phyloP scores from a whole-genome alignment of 2,113 vertebrate species.

The Callithrix jacchus region DNA sequence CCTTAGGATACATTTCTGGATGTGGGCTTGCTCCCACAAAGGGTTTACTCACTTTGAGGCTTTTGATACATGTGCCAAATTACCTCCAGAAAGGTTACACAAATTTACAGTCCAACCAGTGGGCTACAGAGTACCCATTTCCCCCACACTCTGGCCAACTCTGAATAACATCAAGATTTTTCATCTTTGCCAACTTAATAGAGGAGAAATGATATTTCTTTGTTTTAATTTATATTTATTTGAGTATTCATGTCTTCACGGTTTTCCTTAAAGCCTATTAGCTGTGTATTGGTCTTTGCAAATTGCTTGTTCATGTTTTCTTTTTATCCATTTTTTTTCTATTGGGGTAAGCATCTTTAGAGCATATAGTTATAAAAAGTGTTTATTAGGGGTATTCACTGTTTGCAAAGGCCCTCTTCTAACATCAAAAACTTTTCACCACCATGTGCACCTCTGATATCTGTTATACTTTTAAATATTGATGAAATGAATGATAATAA shows the following conservation, averaged over 20 bases:
- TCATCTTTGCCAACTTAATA: conserved; percentile 8
- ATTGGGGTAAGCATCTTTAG: not conserved
- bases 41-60: not conserved
- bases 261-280: not conserved
- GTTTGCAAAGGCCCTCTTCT: not conserved
- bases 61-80: not conserved
- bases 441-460: not conserved
- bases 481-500: not conserved
- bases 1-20: not conserved
- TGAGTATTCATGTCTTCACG: not conserved
- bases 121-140: not conserved
- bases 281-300: not conserved
- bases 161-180: not conserved
- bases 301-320: not conserved
- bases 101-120: not conserved
- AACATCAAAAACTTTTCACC: not conserved
- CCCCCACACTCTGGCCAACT: not conserved
- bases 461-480: not conserved
- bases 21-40: not conserved
- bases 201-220: not conserved
- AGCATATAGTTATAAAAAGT: not conserved
- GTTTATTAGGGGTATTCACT: not conserved
- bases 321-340: not conserved
- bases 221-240: conserved; percentile 45
- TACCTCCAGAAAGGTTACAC: not conserved